Percentiles rank a stretch among this genome's conserved stretches.
Conservation (phyloP, 2,113 vertebrate species). For the Vidua macroura region DNA sequence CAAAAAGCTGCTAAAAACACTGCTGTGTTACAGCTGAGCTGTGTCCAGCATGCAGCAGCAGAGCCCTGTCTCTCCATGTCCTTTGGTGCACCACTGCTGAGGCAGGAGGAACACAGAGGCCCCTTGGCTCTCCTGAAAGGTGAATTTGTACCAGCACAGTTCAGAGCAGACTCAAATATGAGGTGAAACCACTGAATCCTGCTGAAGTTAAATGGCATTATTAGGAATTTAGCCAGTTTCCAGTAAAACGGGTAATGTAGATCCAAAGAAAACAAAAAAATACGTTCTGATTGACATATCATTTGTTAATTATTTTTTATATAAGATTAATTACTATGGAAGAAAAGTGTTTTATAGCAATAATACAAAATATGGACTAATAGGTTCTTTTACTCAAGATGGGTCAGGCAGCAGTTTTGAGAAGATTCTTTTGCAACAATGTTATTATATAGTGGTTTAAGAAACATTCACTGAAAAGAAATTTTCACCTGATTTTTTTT, state of each 20-base stretch:
- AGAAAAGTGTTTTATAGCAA: conserved; percentile 34
- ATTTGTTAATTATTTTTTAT: conserved; percentile 10
- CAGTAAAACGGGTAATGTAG: conserved; percentile 21
- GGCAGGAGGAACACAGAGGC: not conserved
- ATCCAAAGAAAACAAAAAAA: conserved; percentile 44
- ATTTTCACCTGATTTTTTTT: conserved; percentile 2
- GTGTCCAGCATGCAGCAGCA: not conserved
- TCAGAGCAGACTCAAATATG: not conserved
- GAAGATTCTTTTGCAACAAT: conserved; percentile 37
- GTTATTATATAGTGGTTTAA: conserved; percentile 3
- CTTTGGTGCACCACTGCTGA: not conserved
- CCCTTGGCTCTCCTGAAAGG: not conserved
- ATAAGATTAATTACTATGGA: not conserved
- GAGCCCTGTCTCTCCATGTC: rapidly evolving
- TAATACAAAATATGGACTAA: conserved; percentile 14
- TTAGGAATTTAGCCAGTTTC: not conserved
- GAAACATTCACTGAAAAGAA: not conserved
- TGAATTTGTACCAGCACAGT: not conserved
- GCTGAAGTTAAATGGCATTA: conserved; percentile 36
- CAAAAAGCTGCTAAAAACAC: not conserved
- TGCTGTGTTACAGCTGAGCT: not conserved
- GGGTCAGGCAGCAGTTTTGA: conserved; percentile 54
- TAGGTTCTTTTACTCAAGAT: conserved; percentile 19
- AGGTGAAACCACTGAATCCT: not conserved
- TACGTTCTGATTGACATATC: not conserved